phyloP scores from a whole-genome alignment of 2,888 invertebrate species.

The Epinotia nisella region DNA sequence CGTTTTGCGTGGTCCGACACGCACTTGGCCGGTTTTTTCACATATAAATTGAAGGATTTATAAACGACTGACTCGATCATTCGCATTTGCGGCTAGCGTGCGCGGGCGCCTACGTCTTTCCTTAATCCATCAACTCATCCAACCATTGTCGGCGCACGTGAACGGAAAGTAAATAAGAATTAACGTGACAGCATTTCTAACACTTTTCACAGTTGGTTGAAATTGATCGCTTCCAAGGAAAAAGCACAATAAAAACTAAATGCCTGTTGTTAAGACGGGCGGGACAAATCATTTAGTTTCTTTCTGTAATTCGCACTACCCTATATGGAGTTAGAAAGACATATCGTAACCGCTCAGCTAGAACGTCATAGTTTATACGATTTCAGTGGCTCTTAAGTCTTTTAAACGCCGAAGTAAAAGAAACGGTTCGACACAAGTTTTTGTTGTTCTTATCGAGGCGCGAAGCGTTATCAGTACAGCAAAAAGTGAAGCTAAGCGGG shows the following conservation, averaged over 20 bases:
- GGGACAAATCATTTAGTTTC: slow-evolving; percentile 10
- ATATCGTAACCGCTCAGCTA: slow-evolving; percentile 3
- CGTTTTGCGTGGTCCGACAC: too few species aligned
- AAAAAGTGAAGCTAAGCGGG: slow-evolving; percentile 9
- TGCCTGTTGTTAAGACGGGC: slow-evolving; percentile 8
- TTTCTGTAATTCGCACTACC: slow-evolving; percentile 22
- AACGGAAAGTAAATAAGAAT: slow-evolving; percentile 22
- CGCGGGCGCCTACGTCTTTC: too few species aligned
- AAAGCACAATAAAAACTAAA: slow-evolving; percentile 17
- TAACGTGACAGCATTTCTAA: slow-evolving; percentile 14
- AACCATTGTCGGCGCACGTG: background rate
- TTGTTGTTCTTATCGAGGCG: slow-evolving; percentile 1
- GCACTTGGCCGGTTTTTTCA: too few species aligned
- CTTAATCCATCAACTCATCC: background rate
- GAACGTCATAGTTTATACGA: background rate
- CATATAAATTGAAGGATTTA: too few species aligned
- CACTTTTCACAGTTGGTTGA: slow-evolving; percentile 20
- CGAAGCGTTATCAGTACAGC: background rate
- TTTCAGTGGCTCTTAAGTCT: slow-evolving; percentile 10
- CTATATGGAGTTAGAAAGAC: slow-evolving; percentile 29
- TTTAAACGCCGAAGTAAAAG: slow-evolving; percentile 1
- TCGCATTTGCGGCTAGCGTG: too few species aligned
- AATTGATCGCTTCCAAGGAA: slow-evolving; percentile 21
- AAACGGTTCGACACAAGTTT: slow-evolving; percentile 18
- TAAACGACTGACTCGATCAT: too few species aligned